These are phyloP conservation scores for Rynchops niger DNA, from an alignment of 2,113 vertebrate species.

Conservation along the genomic window DNA sequence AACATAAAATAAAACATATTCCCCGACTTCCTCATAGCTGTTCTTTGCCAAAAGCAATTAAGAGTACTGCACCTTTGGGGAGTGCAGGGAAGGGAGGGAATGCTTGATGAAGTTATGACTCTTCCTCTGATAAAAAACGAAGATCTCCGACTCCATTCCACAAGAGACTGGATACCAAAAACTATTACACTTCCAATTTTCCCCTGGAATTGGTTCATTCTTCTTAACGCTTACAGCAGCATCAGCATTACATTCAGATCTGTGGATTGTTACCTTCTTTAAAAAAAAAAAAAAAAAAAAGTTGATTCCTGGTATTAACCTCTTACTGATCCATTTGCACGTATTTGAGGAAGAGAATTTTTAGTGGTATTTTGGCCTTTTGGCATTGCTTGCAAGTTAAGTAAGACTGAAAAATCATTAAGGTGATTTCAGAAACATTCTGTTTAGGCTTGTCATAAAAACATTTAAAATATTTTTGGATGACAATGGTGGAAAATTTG, in stretches of 20 bases:
- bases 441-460: slow-evolving; percentile 13
- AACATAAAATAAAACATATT: slow-evolving; percentile 24
- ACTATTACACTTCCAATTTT: neutral
- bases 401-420: slow-evolving; percentile 50
- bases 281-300: neutral
- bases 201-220: neutral
- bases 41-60: slow-evolving; percentile 58
- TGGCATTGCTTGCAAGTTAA: neutral
- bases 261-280: neutral
- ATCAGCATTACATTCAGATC: neutral
- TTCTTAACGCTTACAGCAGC: neutral
- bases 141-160: neutral
- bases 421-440: slow-evolving; percentile 13
- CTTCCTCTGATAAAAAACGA: neutral
- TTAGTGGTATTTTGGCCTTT: neutral
- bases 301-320: neutral
- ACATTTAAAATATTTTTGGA: slow-evolving; percentile 35
- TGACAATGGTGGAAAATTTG: slow-evolving; percentile 2
- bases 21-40: slow-evolving; percentile 41
- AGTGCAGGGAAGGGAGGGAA: slow-evolving; percentile 42
- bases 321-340: neutral
- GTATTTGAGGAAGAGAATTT: neutral
- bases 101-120: neutral
- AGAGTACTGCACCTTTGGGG: slow-evolving; percentile 1
- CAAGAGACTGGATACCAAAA: neutral